Percentiles rank a stretch among this genome's conserved stretches.
Conservation (phyloP, 2,888 invertebrate genomes). For the Arctia plantaginis region DNA sequence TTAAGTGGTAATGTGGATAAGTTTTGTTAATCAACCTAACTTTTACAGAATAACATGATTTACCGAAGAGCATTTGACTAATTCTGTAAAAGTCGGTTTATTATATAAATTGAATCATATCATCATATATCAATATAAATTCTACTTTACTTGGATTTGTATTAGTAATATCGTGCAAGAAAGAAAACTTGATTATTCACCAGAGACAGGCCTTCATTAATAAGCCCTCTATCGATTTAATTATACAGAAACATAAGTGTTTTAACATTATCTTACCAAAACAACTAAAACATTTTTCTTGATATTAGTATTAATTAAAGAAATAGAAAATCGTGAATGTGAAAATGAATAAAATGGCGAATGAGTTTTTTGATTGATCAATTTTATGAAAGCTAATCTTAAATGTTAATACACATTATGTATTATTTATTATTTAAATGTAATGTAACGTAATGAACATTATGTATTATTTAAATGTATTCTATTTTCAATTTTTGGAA, state of each 20-base stretch:
- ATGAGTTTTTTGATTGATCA: constrained; percentile 52
- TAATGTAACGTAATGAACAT: no score
- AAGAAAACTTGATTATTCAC: no score
- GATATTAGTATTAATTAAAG: constrained; percentile 51
- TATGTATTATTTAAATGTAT: not conserved
- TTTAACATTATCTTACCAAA: not conserved
- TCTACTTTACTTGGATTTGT: not conserved
- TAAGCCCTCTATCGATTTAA: not conserved
- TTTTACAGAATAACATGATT: not conserved
- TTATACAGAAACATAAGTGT: not conserved
- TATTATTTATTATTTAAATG: no score
- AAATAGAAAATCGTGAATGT: constrained; percentile 49
- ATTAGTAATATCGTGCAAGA: not conserved
- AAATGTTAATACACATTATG: no score
- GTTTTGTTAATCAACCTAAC: not conserved
- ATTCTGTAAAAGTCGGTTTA: not conserved
- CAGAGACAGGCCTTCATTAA: not conserved
- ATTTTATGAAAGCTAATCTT: constrained; percentile 38
- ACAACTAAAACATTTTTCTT: constrained; percentile 24
- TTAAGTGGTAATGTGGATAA: constrained; percentile 11
- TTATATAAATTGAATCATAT: not conserved
- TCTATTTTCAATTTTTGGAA: not conserved
- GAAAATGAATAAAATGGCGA: constrained; percentile 45
- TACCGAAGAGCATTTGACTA: not conserved
- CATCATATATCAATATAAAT: not conserved